phyloP scores from a whole-genome alignment of 1,140 invertebrate genomes.

The Trachelipus rathkii region DNA sequence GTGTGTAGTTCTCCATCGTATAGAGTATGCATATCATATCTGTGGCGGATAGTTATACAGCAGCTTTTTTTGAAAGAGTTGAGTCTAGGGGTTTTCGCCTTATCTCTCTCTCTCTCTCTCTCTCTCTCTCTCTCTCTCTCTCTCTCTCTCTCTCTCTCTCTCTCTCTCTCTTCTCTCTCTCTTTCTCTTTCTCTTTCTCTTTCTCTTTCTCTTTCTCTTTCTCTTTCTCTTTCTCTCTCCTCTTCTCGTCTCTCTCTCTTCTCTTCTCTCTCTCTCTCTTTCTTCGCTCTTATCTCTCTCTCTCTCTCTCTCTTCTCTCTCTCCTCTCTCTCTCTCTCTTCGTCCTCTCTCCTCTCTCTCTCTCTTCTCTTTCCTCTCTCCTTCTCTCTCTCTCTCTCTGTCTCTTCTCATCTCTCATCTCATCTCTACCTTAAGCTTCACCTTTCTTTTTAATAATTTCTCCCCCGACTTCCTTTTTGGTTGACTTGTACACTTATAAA shows the following conservation, averaged over 20 bases:
- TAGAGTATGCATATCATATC: too few relatives aligned
- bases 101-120: conserved; percentile 6
- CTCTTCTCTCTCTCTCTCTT: neutral
- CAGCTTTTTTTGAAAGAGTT: too few relatives aligned
- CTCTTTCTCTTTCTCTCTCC: neutral
- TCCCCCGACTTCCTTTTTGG: too few relatives aligned
- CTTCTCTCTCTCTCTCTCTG: conserved; percentile 12
- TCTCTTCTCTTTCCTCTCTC: too few relatives aligned
- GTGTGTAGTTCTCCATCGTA: too few relatives aligned
- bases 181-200: neutral
- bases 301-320: neutral
- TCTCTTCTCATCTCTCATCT: neutral
- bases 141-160: conserved; percentile 1
- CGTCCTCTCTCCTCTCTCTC: neutral
- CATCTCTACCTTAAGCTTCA: too few relatives aligned
- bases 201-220: neutral
- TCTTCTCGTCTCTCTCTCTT: neutral
- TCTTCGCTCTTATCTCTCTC: neutral
- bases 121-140: neutral
- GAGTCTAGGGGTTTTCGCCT: neutral
- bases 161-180: neutral
- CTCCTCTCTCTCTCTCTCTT: neutral
- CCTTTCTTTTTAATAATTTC: too few relatives aligned
- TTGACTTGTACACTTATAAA: too few relatives aligned
- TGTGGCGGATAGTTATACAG: too few relatives aligned